Evolutionary conservation across 2,113 vertebrate species (phyloP), one percentile per base, ranked within the genome.

Genomic region (Murina feae): DNA sequence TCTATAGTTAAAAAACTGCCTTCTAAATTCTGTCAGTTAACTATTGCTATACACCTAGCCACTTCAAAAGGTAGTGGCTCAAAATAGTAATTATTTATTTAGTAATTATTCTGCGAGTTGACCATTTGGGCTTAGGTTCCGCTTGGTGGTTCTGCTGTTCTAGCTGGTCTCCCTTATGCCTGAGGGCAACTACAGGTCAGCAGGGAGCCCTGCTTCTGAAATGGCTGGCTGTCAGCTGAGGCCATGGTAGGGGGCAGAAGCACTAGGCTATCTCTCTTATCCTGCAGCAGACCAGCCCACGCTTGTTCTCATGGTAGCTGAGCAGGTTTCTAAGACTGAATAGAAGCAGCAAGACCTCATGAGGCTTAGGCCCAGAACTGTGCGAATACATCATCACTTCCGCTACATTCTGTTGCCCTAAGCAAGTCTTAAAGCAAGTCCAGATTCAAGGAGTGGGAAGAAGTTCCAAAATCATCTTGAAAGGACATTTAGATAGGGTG

Each of bases 11-110:
- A 93, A 95, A 53, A 94, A 88, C 47, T 69, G 21, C 8, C 28
- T 81, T 94, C 37, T 79, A 66, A 90, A 75, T 92, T 94, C 42
- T 90, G 0, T 79, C 82, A 85, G 32, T 58, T 85, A 88, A 72
- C 51, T 84, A 23, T 92, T 96, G 80, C 65, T 89, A 3, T 89
- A 51, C 85, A 88, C 39, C 51, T 58, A 90, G 66, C 18, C 35
- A 89, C 60, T 91, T 95, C 32, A 47, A 87, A 92, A 88, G 55
- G 82, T 84, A 75, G 23, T 80, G 55, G 13, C 71, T 94, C 94
- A 76, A 79, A 92, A 66, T 32, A 83, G 23, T 93, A 72, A 74
- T 91, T 82, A 58, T 65, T 35, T 80, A 51, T 85, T 88, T 81
- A 63, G 21, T 82, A 37, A 68, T 94, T 69, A 71, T 89, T 96